phyloP scores from a whole-genome alignment of 1,140 invertebrate genomes.

The Potamilus streckersoni region DNA sequence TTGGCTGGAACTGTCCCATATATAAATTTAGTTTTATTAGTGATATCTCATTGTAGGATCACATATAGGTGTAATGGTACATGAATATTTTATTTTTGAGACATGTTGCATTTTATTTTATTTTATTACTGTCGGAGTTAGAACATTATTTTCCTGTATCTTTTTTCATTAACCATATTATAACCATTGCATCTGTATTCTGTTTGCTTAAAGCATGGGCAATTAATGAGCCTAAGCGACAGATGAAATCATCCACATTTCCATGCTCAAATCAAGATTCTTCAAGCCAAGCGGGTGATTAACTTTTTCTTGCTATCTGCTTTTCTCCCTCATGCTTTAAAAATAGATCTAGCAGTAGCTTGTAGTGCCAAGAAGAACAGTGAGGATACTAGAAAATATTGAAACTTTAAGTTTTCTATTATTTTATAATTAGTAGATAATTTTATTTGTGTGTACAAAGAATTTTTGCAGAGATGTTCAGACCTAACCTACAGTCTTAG shows the following conservation, averaged over 20 bases:
- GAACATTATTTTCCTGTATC: conserved; percentile 1
- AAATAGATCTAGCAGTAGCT: too few relatives aligned
- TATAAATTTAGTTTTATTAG: neutral
- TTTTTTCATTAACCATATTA: conserved; percentile 12
- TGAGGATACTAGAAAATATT: too few relatives aligned
- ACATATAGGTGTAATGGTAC: neutral
- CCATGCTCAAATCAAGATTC: conserved; percentile 16
- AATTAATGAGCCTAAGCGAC: conserved; percentile 48
- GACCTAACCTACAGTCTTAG: too few relatives aligned
- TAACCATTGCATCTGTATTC: conserved; percentile 4
- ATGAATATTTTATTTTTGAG: neutral
- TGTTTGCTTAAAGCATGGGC: conserved; percentile 59
- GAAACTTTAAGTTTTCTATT: too few relatives aligned
- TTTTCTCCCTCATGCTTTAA: too few relatives aligned
- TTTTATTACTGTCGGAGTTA: neutral
- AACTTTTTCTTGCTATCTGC: too few relatives aligned
- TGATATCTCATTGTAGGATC: neutral
- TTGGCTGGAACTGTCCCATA: too few relatives aligned
- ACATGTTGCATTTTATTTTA: neutral
- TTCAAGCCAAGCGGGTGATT: too few relatives aligned
- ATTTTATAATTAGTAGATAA: too few relatives aligned
- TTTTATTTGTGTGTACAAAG: too few relatives aligned
- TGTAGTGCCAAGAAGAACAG: too few relatives aligned
- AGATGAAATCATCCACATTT: conserved; percentile 37
- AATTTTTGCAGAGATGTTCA: too few relatives aligned